Evolutionary conservation across 2,113 vertebrate species (phyloP), one percentile per base, ranked within the genome.

Genomic region (Pao palembangensis): DNA sequence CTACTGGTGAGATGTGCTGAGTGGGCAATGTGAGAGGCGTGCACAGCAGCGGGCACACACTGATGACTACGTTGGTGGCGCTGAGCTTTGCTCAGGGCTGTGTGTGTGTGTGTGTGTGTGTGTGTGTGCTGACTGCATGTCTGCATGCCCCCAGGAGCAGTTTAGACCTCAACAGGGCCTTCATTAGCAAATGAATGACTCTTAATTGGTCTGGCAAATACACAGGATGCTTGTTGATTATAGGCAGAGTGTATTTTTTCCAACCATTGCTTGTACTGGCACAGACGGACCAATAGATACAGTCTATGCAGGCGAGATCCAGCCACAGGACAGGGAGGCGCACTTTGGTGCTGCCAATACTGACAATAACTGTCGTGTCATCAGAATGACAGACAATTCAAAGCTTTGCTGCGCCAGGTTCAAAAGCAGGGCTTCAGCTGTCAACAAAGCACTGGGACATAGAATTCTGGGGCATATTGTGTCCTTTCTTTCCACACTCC

Each of bases 181-280:
- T 88, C 86, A 83, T 88, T 90, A 90, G 85, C 81, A 88, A 89
- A 90, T 87, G 81, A 90, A 90, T 88, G 87, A 87, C 86, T 90
- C 87, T 88, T 91, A 90, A 91, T 88, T 87, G 85, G 85, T 76
- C 80, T 59, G 60, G 81, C 82, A 83, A 89, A 89, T 85, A 88
- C 87, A 87, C 84, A 88, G 83, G 85, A 79, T 78, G 83, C 89
- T 87, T 87, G 86, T 90, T 90, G 87, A 89, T 88, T 88, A 88
- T 83, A 83, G 73, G 63, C 67, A 65, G 34, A 11, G 34, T 23
- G 6, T 18, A 61, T 64, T 57, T 64, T 67, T 78, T 72, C 69
- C 49, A 67, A 62, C 55, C 60, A 61, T 67, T 51, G 67, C 61
- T 76, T 47, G 67, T 61, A 44, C 76, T 76, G 63, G 43, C 11